These are phyloP conservation scores for Antheraea assamensis DNA, from an alignment of 2,888 invertebrate genomes.

Conservation along the genomic window DNA sequence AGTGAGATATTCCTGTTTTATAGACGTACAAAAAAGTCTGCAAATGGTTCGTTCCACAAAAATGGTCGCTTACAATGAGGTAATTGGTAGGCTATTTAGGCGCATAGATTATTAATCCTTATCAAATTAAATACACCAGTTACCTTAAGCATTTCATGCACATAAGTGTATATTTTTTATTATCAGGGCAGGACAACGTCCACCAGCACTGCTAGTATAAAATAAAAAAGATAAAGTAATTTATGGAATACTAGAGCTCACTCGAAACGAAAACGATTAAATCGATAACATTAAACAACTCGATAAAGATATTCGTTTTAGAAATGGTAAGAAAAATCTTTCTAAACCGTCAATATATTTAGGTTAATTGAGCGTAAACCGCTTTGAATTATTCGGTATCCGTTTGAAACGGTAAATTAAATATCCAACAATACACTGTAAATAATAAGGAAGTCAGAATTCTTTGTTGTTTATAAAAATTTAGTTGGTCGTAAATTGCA, in stretches of 20 bases:
- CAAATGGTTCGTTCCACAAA: too few relatives aligned
- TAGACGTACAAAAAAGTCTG: too few relatives aligned
- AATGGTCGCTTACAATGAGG: too few relatives aligned
- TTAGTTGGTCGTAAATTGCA: neutral
- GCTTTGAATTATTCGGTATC: constrained; percentile 7
- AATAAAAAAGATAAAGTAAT: neutral
- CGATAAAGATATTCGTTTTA: neutral
- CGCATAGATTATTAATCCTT: too few relatives aligned
- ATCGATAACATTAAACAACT: neutral
- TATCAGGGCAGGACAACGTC: too few relatives aligned
- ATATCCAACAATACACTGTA: constrained; percentile 6
- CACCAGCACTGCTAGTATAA: too few relatives aligned
- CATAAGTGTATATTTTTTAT: too few relatives aligned
- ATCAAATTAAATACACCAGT: too few relatives aligned
- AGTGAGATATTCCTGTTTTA: too few relatives aligned
- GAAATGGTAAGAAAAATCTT: neutral
- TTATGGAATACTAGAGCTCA: neutral
- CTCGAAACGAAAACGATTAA: neutral
- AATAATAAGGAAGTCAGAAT: constrained; percentile 5
- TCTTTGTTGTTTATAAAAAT: neutral
- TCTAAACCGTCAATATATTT: neutral
- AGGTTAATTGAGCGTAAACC: constrained; percentile 12
- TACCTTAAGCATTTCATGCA: too few relatives aligned
- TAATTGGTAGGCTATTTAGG: too few relatives aligned
- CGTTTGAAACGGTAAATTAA: constrained; percentile 10